phyloP scores from a whole-genome alignment of 2,888 invertebrate species.

The Gymnosoma rotundatum region DNA sequence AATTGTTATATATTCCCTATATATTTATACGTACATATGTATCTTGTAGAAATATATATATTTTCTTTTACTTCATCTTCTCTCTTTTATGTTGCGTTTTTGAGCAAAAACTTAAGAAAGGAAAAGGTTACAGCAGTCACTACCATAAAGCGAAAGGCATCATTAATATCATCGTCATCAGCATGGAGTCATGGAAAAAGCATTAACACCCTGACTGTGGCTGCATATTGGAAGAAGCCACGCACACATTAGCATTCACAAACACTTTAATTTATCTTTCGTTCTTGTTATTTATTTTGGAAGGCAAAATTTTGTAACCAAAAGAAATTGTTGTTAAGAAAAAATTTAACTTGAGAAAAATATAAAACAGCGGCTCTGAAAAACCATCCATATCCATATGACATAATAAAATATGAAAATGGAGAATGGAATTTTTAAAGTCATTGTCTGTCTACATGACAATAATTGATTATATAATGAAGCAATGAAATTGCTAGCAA shows the following conservation, averaged over 20 bases:
- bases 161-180: conserved; percentile 54
- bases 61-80: too few species aligned
- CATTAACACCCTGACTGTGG: conserved; percentile 30
- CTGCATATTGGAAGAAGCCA: conserved; percentile 35
- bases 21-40: background rate
- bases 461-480: background rate
- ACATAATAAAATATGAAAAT: background rate
- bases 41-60: too few species aligned
- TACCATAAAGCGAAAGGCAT: conserved; percentile 34
- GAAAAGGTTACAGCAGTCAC: conserved; percentile 16
- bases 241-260: conserved; percentile 34
- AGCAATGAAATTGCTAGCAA: background rate
- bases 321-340: conserved; percentile 3
- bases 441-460: background rate
- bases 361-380: background rate
- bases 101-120: background rate
- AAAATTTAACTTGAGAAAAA: background rate
- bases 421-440: background rate
- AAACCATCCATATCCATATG: background rate
- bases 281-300: conserved; percentile 19
- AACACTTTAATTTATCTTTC: conserved; percentile 7
- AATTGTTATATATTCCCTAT: too few species aligned
- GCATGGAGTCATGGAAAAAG: conserved; percentile 20
- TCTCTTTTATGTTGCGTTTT: background rate
- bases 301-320: conserved; percentile 14